Percentiles rank a stretch among this genome's conserved stretches.
phyloP scores from a whole-genome alignment of 1,140 invertebrate species.

The Leptinotarsa lineolata region DNA sequence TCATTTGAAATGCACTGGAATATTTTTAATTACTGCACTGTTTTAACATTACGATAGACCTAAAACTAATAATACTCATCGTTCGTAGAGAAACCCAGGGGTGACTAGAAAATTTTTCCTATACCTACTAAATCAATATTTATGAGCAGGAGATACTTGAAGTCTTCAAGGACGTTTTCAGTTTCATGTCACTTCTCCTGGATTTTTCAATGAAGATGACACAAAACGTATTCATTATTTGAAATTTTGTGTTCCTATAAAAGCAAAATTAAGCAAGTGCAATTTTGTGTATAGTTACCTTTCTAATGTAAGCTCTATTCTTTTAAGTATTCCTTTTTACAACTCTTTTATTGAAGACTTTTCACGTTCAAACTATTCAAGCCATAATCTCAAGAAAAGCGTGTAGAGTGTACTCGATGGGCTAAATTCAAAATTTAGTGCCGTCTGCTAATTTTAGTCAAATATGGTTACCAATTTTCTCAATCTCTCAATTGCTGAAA shows the following conservation, averaged over 20 bases:
- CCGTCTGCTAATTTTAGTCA: slow-evolving; percentile 42
- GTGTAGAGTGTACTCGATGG: slow-evolving; percentile 15
- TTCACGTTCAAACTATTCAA: not conserved
- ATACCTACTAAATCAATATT: too few species aligned
- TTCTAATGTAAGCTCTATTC: not conserved
- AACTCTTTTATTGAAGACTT: slow-evolving; percentile 12
- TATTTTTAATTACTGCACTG: slow-evolving; percentile 28
- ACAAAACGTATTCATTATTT: slow-evolving; percentile 13
- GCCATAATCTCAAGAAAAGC: not conserved
- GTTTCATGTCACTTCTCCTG: not conserved
- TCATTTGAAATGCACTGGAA: slow-evolving; percentile 20
- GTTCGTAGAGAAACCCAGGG: not conserved
- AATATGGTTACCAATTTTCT: slow-evolving; percentile 47
- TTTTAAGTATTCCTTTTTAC: not conserved
- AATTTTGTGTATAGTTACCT: slow-evolving; percentile 7
- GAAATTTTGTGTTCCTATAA: slow-evolving; percentile 39
- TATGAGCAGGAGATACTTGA: too few species aligned
- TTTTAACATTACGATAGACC: slow-evolving; percentile 34
- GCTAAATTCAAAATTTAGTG: slow-evolving; percentile 21
- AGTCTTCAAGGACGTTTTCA: not conserved
- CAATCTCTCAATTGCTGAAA: slow-evolving; percentile 37
- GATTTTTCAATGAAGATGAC: slow-evolving; percentile 8
- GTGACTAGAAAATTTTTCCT: too few species aligned
- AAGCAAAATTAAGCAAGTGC: slow-evolving; percentile 1
- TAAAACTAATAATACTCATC: slow-evolving; percentile 17